phyloP scores from a whole-genome alignment of 2,797 vertebrate genomes.

The Sphenopsis melanotis region DNA sequence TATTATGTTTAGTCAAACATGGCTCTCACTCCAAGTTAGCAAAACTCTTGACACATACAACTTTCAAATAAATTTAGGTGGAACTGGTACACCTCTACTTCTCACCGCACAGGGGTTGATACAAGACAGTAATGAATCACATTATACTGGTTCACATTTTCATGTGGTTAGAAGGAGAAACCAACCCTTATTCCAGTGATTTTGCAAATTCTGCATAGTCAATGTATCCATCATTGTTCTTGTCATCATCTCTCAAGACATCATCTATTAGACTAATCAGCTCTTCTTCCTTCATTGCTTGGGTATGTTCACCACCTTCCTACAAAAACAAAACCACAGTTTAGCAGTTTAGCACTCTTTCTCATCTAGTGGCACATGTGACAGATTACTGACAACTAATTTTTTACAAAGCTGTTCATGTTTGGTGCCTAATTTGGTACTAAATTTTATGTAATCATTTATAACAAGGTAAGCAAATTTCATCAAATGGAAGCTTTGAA shows the following conservation, averaged over 20 bases:
- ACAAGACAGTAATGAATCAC: constrained; percentile 56
- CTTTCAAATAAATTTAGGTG: constrained; percentile 19
- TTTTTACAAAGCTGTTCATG: neutral
- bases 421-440: neutral
- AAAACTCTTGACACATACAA: neutral
- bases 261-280: constrained; percentile 90
- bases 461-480: neutral
- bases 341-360: neutral
- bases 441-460: neutral
- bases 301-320: constrained; percentile 83
- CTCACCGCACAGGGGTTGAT: constrained; percentile 4
- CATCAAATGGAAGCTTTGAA: neutral
- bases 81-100: neutral
- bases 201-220: constrained; percentile 97
- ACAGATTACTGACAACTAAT: neutral
- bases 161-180: neutral
- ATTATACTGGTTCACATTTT: constrained; percentile 69
- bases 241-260: constrained; percentile 91
- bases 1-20: neutral
- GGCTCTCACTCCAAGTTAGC: neutral
- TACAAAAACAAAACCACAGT: constrained; percentile 48
- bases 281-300: constrained; percentile 89
- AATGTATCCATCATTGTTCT: constrained; percentile 95
- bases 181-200: constrained; percentile 82
- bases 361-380: neutral